These are phyloP conservation scores for Hiodon tergisus DNA, from an alignment of 2,113 vertebrate species.

Conservation along the genomic window DNA sequence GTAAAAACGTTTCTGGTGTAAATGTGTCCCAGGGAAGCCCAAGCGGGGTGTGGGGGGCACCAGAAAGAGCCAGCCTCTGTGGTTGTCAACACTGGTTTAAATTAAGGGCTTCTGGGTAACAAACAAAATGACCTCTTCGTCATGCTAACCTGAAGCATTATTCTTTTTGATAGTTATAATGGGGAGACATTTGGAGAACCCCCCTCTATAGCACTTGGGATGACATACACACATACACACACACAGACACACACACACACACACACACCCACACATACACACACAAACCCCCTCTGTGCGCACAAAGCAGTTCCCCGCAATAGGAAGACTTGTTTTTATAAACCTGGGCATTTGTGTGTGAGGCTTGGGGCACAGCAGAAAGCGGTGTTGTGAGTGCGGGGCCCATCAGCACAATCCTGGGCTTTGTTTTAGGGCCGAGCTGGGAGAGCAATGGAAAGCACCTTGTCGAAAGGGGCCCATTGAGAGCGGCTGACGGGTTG, in stretches of 20 bases:
- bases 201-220: constrained; percentile 34
- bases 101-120: constrained; percentile 57
- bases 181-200: constrained; percentile 31
- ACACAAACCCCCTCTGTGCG: neutral
- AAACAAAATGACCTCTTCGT: constrained; percentile 61
- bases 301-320: constrained; percentile 16
- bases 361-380: constrained; percentile 18
- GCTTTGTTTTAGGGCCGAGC: constrained; percentile 40
- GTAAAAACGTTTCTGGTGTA: constrained; percentile 72
- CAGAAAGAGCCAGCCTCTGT: constrained; percentile 66
- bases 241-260: constrained; percentile 13
- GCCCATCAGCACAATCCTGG: constrained; percentile 52
- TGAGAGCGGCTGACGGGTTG: constrained; percentile 80
- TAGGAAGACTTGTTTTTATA: constrained; percentile 30
- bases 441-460: constrained; percentile 62
- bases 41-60: constrained; percentile 52
- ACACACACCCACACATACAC: constrained; percentile 17
- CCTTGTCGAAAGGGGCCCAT: constrained; percentile 81
- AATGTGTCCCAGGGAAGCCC: constrained; percentile 54
- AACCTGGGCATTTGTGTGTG: constrained; percentile 32
- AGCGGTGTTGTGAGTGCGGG: constrained; percentile 57
- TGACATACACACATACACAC: constrained; percentile 17
- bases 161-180: constrained; percentile 41
- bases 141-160: constrained; percentile 43
- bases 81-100: constrained; percentile 88